Percentiles rank a stretch among this genome's conserved stretches.
Evolutionary conservation across 64 coral and sea anemone genomes (phyloP).

Genomic region (Astreopora myriophthalma): DNA sequence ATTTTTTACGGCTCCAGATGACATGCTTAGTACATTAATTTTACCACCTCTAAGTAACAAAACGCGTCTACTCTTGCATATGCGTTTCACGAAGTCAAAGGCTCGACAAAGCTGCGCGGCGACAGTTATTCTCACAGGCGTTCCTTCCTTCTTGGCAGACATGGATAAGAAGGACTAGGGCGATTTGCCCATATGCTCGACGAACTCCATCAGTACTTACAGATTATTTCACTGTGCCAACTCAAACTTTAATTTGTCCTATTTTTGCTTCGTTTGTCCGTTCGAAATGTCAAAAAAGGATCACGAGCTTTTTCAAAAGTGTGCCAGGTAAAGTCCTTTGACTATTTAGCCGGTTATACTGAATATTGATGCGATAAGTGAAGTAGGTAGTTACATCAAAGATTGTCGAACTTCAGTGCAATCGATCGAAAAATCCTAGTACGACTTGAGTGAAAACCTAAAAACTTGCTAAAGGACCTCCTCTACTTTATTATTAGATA

Average conservation of each 20-base stretch:
- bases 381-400: conserved; percentile 27
- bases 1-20: conserved; percentile 44
- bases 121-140: background rate
- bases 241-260: conserved; percentile 44
- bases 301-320: conserved; percentile 45
- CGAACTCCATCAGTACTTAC: background rate
- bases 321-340: conserved; percentile 51
- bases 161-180: conserved; percentile 8
- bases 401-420: no score
- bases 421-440: conserved; percentile 60
- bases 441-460: background rate
- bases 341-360: no score
- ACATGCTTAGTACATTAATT: background rate
- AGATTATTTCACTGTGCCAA: conserved; percentile 34
- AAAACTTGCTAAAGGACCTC: conserved; percentile 46
- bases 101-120: conserved; percentile 1
- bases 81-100: no score
- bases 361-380: conserved; percentile 24
- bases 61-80: background rate
- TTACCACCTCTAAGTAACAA: background rate
- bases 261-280: conserved; percentile 63
- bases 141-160: conserved; percentile 2
- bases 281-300: conserved; percentile 67
- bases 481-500: conserved; percentile 43
- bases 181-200: conserved; percentile 40